Base-by-base conservation (phyloP, 2,888 invertebrate species). In the Megastigmus dorsalis region DNA sequence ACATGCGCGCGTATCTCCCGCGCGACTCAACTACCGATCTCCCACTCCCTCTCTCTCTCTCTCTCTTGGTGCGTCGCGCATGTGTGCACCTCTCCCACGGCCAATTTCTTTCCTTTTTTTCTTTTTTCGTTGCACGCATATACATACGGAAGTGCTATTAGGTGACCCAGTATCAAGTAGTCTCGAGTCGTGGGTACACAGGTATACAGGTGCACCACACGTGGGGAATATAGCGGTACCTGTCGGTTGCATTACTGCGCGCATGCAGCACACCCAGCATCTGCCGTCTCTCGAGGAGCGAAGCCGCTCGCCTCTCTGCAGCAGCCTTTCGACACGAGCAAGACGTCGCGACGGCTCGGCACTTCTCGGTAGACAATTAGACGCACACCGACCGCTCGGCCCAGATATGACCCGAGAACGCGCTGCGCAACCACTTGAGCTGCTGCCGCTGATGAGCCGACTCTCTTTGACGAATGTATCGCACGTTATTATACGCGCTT, bases 351-450 rank as follows among this genome's bases (percentile, higher is more conserved):
- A 18, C 54, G 43, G n/a, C 57, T 23, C 30, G 5, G 10, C 33
- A n/a, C 28, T 72, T 72, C 72, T 66, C 20, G 13, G 62, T 63
- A 68, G 68, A 74, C 68, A 68, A 74, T 74, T 63, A 63, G 68
- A 68, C 50, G 54, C 9, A n/a, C 33, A 15, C n/a, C 30, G 36
- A n/a, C 23, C 33, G 4, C 18, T 33, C 41, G 55, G 23, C 55
- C 55, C 28, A 55, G 45, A 45, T 26, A n/a, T 15, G 60, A 10
- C 28, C 60, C 45, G 45, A 6, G 3, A 43, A n/a, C n/a, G n/a
- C n/a, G n/a, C n/a, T n/a, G n/a, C n/a, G n/a, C n/a, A n/a, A n/a
- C n/a, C n/a, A n/a, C n/a, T n/a, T n/a, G n/a, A n/a, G n/a, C n/a
- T n/a, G n/a, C n/a, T n/a, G n/a, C n/a, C n/a, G n/a, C n/a, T n/a